phyloP scores from a whole-genome alignment of 2,888 invertebrate genomes.

The Arctia plantaginis region DNA sequence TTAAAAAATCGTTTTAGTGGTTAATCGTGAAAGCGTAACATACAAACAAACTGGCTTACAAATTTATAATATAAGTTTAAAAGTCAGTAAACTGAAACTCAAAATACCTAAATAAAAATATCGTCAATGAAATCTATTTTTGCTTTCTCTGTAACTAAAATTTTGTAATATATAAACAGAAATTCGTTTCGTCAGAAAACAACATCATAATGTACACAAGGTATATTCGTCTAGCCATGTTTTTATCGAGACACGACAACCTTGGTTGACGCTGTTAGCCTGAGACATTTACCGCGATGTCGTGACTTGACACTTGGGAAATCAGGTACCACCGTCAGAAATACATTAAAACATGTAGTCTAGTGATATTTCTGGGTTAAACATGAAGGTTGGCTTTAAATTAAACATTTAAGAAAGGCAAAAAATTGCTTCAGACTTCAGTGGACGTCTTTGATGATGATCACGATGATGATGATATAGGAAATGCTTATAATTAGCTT shows the following conservation, averaged over 20 bases:
- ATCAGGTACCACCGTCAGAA: not conserved
- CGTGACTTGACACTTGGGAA: conserved; percentile 6
- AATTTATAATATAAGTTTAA: no score
- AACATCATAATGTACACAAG: not conserved
- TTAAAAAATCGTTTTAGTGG: no score
- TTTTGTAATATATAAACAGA: not conserved
- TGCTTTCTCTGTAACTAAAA: not conserved
- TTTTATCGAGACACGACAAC: not conserved
- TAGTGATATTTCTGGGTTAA: not conserved
- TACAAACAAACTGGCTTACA: no score
- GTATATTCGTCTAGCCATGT: not conserved
- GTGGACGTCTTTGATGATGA: no score
- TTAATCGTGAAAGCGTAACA: no score
- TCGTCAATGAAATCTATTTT: no score
- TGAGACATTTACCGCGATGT: not conserved
- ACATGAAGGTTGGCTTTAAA: not conserved
- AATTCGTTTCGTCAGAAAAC: not conserved
- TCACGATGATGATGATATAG: no score
- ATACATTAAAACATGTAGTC: not conserved
- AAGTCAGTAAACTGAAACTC: no score
- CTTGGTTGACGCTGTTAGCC: not conserved
- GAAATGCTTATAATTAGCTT: no score
- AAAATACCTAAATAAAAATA: no score
- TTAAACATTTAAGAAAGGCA: not conserved
- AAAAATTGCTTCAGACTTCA: no score